Evolutionary conservation across 2,888 invertebrate genomes (phyloP).

Genomic region (Sympetrum striolatum): DNA sequence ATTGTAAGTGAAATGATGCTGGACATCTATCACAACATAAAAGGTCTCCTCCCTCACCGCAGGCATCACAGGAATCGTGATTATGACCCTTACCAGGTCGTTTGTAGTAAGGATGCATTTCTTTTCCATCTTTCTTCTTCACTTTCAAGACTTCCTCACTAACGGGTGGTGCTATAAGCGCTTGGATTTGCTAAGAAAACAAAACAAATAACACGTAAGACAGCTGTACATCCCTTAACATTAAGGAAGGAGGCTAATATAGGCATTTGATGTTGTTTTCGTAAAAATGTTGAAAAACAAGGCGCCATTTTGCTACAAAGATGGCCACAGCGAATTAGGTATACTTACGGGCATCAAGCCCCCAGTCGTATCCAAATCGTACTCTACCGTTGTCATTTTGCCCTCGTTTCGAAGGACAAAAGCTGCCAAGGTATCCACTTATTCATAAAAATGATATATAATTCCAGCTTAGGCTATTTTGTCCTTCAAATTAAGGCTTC

Average conservation of each 20-base stretch:
- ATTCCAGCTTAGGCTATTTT: neutral
- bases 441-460: neutral
- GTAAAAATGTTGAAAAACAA: constrained; percentile 28
- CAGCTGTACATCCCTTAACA: neutral
- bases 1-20: constrained; percentile 93
- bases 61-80: constrained; percentile 92
- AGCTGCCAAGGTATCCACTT: neutral
- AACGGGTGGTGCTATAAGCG: constrained; percentile 85
- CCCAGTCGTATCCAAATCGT: constrained; percentile 79
- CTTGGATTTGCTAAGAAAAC: constrained; percentile 80
- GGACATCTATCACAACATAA: constrained; percentile 96
- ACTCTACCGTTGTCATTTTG: constrained; percentile 70
- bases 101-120: constrained; percentile 83
- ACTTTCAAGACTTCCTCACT: constrained; percentile 70
- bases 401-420: constrained; percentile 3
- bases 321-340: constrained; percentile 45
- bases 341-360: constrained; percentile 85
- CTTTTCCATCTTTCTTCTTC: constrained; percentile 64
- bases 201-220: neutral
- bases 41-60: constrained; percentile 92
- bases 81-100: constrained; percentile 89
- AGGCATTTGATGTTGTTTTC: neutral
- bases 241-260: neutral
- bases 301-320: constrained; percentile 47
- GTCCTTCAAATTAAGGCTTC: constrained; percentile 12